Evolutionary conservation across 2,797 vertebrate genomes (phyloP), one percentile per base, ranked within the genome.

Genomic region (Rhadinocentrus ornatus): DNA sequence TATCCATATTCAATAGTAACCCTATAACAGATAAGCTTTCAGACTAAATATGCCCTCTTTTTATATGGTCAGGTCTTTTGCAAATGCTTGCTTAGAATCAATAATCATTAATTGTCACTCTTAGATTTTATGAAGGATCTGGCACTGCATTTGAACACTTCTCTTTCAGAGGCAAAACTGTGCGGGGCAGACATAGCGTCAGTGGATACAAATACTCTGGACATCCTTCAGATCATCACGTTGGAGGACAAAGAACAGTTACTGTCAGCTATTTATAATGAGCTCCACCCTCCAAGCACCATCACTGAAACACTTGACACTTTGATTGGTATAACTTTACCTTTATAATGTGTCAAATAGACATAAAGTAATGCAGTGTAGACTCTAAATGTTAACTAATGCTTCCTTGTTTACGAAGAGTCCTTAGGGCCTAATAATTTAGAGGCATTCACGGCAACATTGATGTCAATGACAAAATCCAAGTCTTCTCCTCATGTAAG

Each of bases 251-350:
- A 80, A 62, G 94, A 94, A 86, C 86, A 62, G 53, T 71, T 94
- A 16, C 88, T 95, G 46, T 93, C 94, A 0, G 92, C 93, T 29
- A 88, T 95, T 71, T 95, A 95, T 61, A 88, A 90, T 48, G 87
- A 94, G 68, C 87, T 94, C 37, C 92, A 94, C 73, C 93, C 94
- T 61, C 88, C 89, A 39, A 93, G 87, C 77, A 73, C 61, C 31
- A 60, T 77, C 73, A 89, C 85, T 56, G 89, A 83, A 80, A 88
- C 71, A 63, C 76, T 94, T 2, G 88, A 94, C 83, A 87, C 84
- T 8, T 73, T 93, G 61, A 80, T 94, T 1, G 92, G 93, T 95
- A 87, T 9, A 32, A 7, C 31, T 82, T 27, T 18, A 37, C 26
- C 12, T 24, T 41, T 1, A 37, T 35, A 29, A 62, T 35, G 35